Base-by-base conservation (phyloP, 2,888 invertebrate species). In the Drosophila meridiana region DNA sequence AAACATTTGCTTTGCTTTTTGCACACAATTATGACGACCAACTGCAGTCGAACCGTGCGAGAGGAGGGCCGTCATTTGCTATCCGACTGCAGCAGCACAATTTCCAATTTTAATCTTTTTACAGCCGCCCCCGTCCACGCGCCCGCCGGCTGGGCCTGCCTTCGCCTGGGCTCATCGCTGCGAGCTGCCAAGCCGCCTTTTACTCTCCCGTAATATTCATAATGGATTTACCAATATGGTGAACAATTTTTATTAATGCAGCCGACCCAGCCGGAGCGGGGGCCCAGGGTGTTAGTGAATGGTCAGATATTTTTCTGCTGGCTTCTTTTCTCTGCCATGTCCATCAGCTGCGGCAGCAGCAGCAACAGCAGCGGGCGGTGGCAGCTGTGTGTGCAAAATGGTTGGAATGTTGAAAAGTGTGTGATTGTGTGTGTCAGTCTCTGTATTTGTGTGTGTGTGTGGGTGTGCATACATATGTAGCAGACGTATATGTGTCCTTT, bases 221-320 rank as follows among this genome's bases (percentile, higher is more conserved):
- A 91, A 91, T 91, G 91, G 91, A 92, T 91, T 91, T 92, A 90
- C 91, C 92, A 92, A 91, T 91, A 91, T 91, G 92, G 84, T 90
- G 90, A 87, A 69, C 87, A 78, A 89, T 90, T 91, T 92, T 91
- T 91, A 91, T 92, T 91, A 91, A 91, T 89, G 90, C 82, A 81
- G 69, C 69, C 83, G 40, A 56, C 69, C 77, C 3, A n/a, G 34
- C 9, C 50, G 6, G 32, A 32, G 32, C 34, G 52, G 52, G 64
- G 64, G 62, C 50, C 26, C 40, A 40, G 53, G 43, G 48, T 32
- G 36, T 14, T 20, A 38, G 64, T 66, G 82, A 77, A 63, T 70
- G 73, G 81, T 78, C 87, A 75, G 78, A 78, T 72, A 60, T 82
- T 77, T 80, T 69, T 61, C 79, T 67, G 55, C 34, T 52, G 32